Evolutionary conservation across 2,888 invertebrate genomes (phyloP).

Genomic region (Heteropelma amictum): DNA sequence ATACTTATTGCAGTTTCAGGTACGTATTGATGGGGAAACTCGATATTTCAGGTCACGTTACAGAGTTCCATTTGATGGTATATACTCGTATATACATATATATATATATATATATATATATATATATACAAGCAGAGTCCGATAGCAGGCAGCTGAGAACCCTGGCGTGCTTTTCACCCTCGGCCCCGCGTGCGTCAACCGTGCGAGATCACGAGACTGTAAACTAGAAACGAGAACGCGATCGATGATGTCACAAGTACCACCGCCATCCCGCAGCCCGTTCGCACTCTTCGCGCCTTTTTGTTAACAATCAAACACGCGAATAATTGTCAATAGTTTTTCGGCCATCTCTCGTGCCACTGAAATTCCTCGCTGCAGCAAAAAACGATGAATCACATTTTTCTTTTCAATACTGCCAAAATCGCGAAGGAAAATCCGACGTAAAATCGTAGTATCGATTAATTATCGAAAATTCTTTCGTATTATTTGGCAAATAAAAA

Average conservation of each 20-base stretch:
- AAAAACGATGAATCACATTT: neutral
- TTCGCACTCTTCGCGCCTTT: slow-evolving; percentile 24
- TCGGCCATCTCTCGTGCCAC: too few species aligned
- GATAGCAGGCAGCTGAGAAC: slow-evolving; percentile 17
- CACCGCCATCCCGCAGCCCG: slow-evolving; percentile 16
- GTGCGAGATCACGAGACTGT: slow-evolving; percentile 53
- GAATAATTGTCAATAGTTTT: slow-evolving; percentile 21
- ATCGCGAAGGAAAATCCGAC: too few species aligned
- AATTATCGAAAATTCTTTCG: too few species aligned
- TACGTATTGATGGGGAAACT: slow-evolving; percentile 15
- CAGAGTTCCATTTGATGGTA: slow-evolving; percentile 22
- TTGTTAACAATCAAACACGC: slow-evolving; percentile 23
- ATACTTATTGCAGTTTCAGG: neutral
- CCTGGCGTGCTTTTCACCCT: slow-evolving; percentile 26
- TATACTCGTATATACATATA: slow-evolving; percentile 24
- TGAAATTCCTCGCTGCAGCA: neutral
- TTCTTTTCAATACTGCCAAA: too few species aligned
- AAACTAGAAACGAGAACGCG: slow-evolving; percentile 60
- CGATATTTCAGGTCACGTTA: slow-evolving; percentile 57
- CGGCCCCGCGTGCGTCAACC: slow-evolving; percentile 44
- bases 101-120: too few species aligned
- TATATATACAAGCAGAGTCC: slow-evolving; percentile 32
- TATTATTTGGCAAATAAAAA: too few species aligned
- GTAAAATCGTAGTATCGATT: too few species aligned
- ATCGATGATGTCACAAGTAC: slow-evolving; percentile 58